Evolutionary conservation across 2,888 invertebrate species (phyloP).

Genomic region (Muscina levida): DNA sequence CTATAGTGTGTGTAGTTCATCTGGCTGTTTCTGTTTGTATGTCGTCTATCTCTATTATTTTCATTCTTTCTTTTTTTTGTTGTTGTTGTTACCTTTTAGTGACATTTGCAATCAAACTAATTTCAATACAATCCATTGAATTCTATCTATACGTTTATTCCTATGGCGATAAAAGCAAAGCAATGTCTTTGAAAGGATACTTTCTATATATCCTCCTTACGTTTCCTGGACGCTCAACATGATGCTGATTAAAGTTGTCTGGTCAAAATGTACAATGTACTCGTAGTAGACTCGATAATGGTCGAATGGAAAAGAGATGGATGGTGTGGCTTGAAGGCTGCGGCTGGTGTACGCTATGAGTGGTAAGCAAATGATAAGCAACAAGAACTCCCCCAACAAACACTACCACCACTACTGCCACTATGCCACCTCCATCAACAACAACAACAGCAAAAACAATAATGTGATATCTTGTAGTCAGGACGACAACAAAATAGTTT

Average conservation of each 20-base stretch:
- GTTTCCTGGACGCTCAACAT: conserved; percentile 45
- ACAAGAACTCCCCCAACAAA: conserved; percentile 14
- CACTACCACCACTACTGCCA: conserved; percentile 20
- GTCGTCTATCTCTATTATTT: neutral
- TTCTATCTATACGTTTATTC: neutral
- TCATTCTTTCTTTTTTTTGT: conserved; percentile 39
- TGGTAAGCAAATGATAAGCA: conserved; percentile 64
- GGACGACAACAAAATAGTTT: conserved; percentile 41
- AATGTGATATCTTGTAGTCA: conserved; percentile 24
- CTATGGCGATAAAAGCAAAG: conserved; percentile 21
- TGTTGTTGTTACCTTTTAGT: conserved; percentile 51
- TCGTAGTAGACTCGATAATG: neutral
- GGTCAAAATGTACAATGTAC: conserved; percentile 13
- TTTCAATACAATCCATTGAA: conserved; percentile 54
- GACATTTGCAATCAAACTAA: conserved; percentile 64
- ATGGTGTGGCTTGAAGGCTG: neutral
- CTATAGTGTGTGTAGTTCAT: too few species aligned
- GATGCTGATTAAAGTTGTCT: conserved; percentile 67
- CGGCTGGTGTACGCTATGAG: conserved; percentile 1
- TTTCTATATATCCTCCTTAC: conserved; percentile 16
- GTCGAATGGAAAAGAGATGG: neutral
- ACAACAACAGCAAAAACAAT: conserved; percentile 23
- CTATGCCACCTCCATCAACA: conserved; percentile 30
- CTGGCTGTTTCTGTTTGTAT: neutral
- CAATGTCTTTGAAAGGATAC: conserved; percentile 50